These are phyloP conservation scores for Halocynthia aurantium DNA, from an alignment of 23 tunicate species.

Conservation along the genomic window DNA sequence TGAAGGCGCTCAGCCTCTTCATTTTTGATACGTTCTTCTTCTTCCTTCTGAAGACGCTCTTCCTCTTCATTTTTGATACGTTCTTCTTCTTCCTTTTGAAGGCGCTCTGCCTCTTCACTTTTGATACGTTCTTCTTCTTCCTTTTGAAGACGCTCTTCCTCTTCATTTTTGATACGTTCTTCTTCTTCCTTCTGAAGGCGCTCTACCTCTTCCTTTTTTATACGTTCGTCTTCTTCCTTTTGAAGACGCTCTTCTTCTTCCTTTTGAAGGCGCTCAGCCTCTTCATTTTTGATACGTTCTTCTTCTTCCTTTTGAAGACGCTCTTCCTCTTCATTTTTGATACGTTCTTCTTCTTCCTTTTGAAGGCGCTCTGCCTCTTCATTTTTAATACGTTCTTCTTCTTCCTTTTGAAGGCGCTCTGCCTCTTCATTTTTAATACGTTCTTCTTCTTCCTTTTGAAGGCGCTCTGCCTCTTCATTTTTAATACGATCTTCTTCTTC, in stretches of 20 bases:
- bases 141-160: not conserved
- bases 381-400: not conserved
- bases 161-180: not conserved
- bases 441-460: not conserved
- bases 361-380: conserved; percentile 19
- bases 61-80: conserved; percentile 15
- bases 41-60: conserved; percentile 12
- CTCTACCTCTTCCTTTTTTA: conserved; percentile 23
- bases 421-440: not conserved
- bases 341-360: conserved; percentile 23
- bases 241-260: conserved; percentile 15
- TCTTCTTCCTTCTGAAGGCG: conserved; percentile 15
- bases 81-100: conserved; percentile 18
- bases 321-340: not conserved
- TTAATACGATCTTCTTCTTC: not conserved
- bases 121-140: not conserved
- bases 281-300: conserved; percentile 1
- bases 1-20: conserved; percentile 12
- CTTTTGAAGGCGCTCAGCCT: conserved; percentile 1
- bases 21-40: conserved; percentile 1
- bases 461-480: not conserved
- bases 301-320: conserved; percentile 13
- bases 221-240: conserved; percentile 13
- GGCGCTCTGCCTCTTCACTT: not conserved
- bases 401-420: not conserved